A percentile compares a stretch with the other conserved stretches of the same genome.
Conservation (phyloP, 2,113 vertebrate species). For the Ochotona curzoniae region DNA sequence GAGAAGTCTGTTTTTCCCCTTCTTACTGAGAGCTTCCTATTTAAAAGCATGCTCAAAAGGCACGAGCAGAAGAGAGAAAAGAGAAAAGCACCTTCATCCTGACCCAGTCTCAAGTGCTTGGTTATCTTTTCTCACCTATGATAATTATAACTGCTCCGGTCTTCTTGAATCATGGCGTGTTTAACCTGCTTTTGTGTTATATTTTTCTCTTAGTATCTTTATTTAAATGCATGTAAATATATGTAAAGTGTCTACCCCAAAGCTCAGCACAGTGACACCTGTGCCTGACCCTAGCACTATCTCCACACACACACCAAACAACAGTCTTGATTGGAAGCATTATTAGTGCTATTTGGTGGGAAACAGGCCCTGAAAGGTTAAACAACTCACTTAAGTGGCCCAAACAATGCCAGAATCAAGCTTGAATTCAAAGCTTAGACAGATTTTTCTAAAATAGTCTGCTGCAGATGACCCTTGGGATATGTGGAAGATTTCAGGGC, state of each 20-base stretch:
- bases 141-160: slow-evolving; percentile 41
- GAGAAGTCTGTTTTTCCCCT: background rate
- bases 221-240: slow-evolving; percentile 71
- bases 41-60: background rate
- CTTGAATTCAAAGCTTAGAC: background rate
- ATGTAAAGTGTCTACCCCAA: slow-evolving; percentile 37
- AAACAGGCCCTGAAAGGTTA: background rate
- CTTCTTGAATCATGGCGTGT: background rate
- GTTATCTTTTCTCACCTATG: slow-evolving; percentile 14
- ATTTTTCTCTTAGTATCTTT: slow-evolving; percentile 51
- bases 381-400: background rate
- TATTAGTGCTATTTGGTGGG: background rate
- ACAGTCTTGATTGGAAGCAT: background rate
- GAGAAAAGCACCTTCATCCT: slow-evolving; percentile 1
- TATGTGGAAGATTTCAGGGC: background rate
- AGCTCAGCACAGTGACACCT: background rate
- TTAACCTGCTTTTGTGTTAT: slow-evolving; percentile 46
- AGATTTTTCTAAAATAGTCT: background rate
- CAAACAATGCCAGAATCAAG: background rate
- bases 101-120: slow-evolving; percentile 5
- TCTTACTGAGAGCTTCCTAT: background rate
- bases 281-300: background rate
- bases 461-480: background rate
- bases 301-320: too few relatives aligned
- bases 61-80: background rate